Evolutionary conservation across 1,140 invertebrate genomes (phyloP).

Genomic region (Drosophila ogumai): DNA sequence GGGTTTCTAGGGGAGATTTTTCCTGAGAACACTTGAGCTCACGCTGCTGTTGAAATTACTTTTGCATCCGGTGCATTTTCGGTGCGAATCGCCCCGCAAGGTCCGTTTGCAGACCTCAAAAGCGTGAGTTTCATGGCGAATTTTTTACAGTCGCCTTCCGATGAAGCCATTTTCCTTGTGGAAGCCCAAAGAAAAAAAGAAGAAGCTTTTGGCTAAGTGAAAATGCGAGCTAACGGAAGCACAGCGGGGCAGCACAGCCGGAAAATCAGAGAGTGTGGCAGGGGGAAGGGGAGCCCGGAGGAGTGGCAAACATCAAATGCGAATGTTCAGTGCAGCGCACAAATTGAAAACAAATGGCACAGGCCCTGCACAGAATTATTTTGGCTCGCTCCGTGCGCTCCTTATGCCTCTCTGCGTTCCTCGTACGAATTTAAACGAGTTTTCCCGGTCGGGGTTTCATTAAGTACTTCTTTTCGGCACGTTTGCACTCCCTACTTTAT

Average conservation of each 20-base stretch:
- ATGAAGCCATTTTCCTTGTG: slow-evolving; percentile 66
- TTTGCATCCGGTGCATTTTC: slow-evolving; percentile 77
- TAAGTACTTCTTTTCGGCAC: slow-evolving; percentile 32
- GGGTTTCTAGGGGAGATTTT: not conserved
- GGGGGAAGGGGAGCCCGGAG: slow-evolving; percentile 5
- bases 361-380: slow-evolving; percentile 63
- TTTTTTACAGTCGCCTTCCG: slow-evolving; percentile 78
- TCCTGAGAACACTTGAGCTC: slow-evolving; percentile 38
- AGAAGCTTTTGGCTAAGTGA: slow-evolving; percentile 65
- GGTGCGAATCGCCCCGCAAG: slow-evolving; percentile 64
- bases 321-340: slow-evolving; percentile 59
- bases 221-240: slow-evolving; percentile 72
- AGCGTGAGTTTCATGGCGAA: slow-evolving; percentile 74
- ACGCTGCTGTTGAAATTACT: slow-evolving; percentile 72
- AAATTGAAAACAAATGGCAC: slow-evolving; percentile 82
- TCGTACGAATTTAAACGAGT: slow-evolving; percentile 32
- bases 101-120: slow-evolving; percentile 68
- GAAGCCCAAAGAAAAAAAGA: not conserved
- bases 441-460: slow-evolving; percentile 26
- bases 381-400: slow-evolving; percentile 28
- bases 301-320: slow-evolving; percentile 61
- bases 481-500: slow-evolving; percentile 19
- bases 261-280: slow-evolving; percentile 2
- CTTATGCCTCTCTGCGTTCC: slow-evolving; percentile 31
- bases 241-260: slow-evolving; percentile 31